Conservation (phyloP, 2,797 vertebrate genomes). For the Naso thynnoides region DNA sequence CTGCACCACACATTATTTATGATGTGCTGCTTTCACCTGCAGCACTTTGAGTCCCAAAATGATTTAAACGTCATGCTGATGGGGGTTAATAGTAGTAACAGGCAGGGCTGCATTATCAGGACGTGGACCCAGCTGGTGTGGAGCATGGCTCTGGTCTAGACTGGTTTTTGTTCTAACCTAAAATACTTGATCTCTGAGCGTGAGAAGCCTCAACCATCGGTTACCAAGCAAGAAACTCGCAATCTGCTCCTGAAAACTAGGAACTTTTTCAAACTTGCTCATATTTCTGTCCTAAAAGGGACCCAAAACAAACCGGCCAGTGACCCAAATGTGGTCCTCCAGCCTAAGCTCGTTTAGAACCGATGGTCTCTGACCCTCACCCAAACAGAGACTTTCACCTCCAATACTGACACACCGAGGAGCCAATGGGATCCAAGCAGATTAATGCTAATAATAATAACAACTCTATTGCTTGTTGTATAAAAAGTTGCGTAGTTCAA, state of each 20-base stretch:
- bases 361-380: conserved; percentile 43
- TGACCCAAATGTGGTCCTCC: neutral
- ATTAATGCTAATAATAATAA: conserved; percentile 39
- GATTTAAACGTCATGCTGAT: neutral
- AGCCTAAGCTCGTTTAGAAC: conserved; percentile 29
- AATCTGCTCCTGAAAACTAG: neutral
- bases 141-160: conserved; percentile 41
- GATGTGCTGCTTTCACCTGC: neutral
- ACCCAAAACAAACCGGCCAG: neutral
- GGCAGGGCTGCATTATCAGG: neutral
- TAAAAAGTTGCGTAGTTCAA: conserved; percentile 69
- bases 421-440: conserved; percentile 68
- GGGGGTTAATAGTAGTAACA: conserved; percentile 5
- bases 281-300: neutral
- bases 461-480: conserved; percentile 59
- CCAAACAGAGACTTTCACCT: conserved; percentile 71
- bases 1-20: neutral
- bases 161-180: conserved; percentile 21
- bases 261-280: neutral
- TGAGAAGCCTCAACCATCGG: conserved; percentile 20
- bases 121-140: neutral
- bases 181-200: conserved; percentile 35
- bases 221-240: neutral
- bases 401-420: conserved; percentile 71
- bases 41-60: neutral